These are phyloP conservation scores for Geococcyx californianus DNA, from an alignment of 2,113 vertebrate genomes.

Conservation along the genomic window DNA sequence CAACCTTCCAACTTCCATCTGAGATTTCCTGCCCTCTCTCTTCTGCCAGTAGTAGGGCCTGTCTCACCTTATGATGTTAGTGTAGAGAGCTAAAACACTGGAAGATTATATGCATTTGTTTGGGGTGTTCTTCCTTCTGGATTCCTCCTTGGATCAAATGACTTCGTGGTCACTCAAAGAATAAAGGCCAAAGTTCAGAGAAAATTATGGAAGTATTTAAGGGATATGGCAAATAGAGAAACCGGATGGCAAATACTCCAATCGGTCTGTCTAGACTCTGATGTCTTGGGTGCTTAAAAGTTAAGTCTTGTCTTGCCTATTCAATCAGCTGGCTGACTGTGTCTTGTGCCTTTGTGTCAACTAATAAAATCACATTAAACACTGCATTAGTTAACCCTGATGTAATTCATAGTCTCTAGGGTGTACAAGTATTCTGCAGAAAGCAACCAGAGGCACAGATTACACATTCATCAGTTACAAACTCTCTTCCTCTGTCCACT, in stretches of 20 bases:
- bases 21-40: neutral
- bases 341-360: neutral
- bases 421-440: neutral
- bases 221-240: neutral
- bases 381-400: neutral
- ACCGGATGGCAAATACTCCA: neutral
- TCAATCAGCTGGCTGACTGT: neutral
- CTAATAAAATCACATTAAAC: neutral
- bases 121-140: neutral
- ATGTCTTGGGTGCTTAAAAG: neutral
- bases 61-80: neutral
- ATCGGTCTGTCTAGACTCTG: neutral
- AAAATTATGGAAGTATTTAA: neutral
- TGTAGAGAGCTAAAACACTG: neutral
- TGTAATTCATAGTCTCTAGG: neutral
- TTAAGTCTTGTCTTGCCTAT: neutral
- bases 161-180: neutral
- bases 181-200: neutral
- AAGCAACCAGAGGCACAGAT: neutral
- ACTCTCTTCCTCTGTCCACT: neutral
- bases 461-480: neutral
- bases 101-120: neutral
- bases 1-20: neutral
- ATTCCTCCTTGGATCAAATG: neutral
- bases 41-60: neutral